Base-by-base conservation (phyloP, 2,113 vertebrate genomes). In the Spilogale gracilis region DNA sequence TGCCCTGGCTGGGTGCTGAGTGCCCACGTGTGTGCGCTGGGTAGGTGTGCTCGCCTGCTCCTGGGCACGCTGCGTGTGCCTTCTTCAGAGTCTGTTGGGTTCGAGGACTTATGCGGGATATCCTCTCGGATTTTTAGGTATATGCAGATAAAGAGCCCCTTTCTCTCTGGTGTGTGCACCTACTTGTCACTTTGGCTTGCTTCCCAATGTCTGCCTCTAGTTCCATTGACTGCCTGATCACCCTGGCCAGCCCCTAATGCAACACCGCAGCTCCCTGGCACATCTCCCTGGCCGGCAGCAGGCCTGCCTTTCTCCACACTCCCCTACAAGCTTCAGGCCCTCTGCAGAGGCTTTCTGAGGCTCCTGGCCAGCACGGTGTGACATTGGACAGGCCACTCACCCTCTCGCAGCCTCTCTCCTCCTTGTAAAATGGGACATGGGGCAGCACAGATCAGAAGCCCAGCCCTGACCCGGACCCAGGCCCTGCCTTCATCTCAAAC, bases 361-460 rank as follows among this genome's bases (percentile, higher is more conserved):
- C 54, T 56, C 23, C 48, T 48, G 9, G 8, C 3, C 23, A 23
- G 60, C 11, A n/a, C 76, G 4, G 5, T 11, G 52, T 0, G 1
- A 21, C 58, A 4, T 9, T 1, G 3, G 2, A 10, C 48, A 16
- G 18, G 27, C 38, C 45, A 0, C 43, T 16, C 13, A 1, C 25
- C 50, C 52, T 32, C 43, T 45, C 23, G 45, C 79, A 61, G 52
- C 43, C 63, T 61, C 45, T 17, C 6, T 38, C n/a, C 54, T n/a
- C 1, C 2, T 38, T 5, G 54, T 32, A 21, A 50, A 38, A 32
- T 4, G 23, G 38, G 23, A 18, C 5, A 0, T 21, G 52, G 32
- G 3, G 13, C 16, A 2, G 9, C 30, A 8, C 4, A 30, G 38
- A 6, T 61, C 65, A 71, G 52, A 58, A 30, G 12, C 76, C 67